phyloP scores from a whole-genome alignment of 2,888 invertebrate species.

The Drosophila sordidula region DNA sequence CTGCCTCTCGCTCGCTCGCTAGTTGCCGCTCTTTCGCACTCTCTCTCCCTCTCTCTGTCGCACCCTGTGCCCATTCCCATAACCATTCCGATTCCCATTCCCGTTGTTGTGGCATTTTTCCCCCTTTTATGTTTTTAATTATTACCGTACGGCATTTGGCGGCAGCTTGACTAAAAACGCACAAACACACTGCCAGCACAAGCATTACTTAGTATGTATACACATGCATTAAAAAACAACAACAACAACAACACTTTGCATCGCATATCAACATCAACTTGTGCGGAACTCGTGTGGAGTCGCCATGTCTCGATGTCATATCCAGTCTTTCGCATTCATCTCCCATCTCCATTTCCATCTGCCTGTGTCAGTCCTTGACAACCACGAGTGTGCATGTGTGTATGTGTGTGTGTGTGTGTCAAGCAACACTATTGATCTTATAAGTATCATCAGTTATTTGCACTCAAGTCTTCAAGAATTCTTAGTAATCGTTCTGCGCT shows the following conservation, averaged over 20 bases:
- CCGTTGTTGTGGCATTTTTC: slow-evolving; percentile 62
- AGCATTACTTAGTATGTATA: slow-evolving; percentile 5
- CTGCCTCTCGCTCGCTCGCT: background rate
- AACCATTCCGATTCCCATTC: slow-evolving; percentile 45
- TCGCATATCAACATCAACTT: slow-evolving; percentile 47
- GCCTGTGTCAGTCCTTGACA: slow-evolving; percentile 39
- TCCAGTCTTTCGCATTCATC: slow-evolving; percentile 19
- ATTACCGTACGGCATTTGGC: slow-evolving; percentile 73
- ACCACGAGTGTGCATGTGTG: background rate
- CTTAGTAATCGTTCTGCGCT: slow-evolving; percentile 1
- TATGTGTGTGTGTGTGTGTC: background rate
- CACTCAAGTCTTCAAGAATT: slow-evolving; percentile 11
- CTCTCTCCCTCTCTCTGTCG: slow-evolving; percentile 9
- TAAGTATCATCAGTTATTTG: slow-evolving; percentile 10
- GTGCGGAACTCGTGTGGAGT: slow-evolving; percentile 46
- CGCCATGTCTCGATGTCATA: slow-evolving; percentile 38
- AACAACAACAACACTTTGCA: slow-evolving; percentile 29
- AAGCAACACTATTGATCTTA: slow-evolving; percentile 20
- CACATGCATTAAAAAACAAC: slow-evolving; percentile 20
- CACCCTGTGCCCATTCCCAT: slow-evolving; percentile 41
- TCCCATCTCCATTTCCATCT: slow-evolving; percentile 31
- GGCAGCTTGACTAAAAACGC: slow-evolving; percentile 59
- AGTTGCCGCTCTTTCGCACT: slow-evolving; percentile 8
- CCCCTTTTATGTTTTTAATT: slow-evolving; percentile 77
- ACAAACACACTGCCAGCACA: slow-evolving; percentile 16